Percentiles rank a stretch among this genome's conserved stretches.
Evolutionary conservation across 2,113 vertebrate species (phyloP).

Genomic region (Megaceryle maxima): DNA sequence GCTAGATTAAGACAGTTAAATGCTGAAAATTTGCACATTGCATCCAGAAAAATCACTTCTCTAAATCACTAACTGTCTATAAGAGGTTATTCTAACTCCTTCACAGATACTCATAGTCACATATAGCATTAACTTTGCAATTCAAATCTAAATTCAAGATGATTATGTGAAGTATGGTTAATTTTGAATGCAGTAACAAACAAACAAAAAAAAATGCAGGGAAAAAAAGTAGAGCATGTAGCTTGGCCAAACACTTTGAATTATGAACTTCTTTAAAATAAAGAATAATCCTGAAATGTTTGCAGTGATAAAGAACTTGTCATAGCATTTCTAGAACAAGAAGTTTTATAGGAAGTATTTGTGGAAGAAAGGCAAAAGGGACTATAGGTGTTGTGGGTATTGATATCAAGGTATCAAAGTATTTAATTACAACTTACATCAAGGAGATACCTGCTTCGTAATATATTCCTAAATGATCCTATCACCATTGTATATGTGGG

Average conservation of each 20-base stretch:
- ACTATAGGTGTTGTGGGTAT: background rate
- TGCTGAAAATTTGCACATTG: background rate
- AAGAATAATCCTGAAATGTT: background rate
- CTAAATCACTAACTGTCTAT: background rate
- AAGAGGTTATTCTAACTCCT: background rate
- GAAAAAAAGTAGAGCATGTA: background rate
- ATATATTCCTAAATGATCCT: background rate
- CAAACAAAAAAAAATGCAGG: background rate
- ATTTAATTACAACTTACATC: background rate
- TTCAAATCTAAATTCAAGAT: background rate
- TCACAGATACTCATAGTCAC: background rate
- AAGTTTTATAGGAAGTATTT: background rate
- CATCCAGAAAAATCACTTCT: background rate
- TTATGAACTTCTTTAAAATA: background rate
- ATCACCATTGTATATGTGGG: background rate
- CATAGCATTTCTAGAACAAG: background rate
- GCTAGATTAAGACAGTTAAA: background rate
- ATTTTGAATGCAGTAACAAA: constrained; percentile 23
- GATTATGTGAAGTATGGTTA: constrained; percentile 18
- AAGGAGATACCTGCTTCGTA: background rate
- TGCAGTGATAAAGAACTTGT: background rate
- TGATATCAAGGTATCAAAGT: accelerated
- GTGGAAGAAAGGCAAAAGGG: background rate
- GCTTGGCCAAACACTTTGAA: background rate
- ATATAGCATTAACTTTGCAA: background rate